These are phyloP conservation scores for Congeria kusceri DNA, from an alignment of 2,888 invertebrate genomes.

Conservation along the genomic window DNA sequence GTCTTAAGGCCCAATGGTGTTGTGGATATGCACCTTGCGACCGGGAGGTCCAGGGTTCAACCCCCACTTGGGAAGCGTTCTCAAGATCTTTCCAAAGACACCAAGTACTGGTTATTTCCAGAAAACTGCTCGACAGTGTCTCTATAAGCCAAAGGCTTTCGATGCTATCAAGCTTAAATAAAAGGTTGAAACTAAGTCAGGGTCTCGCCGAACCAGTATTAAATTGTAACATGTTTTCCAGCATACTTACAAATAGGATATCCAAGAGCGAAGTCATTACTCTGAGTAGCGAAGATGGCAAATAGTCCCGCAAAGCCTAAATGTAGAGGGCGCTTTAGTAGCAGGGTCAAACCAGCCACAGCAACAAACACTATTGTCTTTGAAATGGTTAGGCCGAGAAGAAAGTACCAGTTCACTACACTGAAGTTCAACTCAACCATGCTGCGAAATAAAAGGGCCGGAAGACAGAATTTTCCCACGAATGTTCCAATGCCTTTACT, in stretches of 20 bases:
- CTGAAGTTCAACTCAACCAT: slow-evolving; percentile 91
- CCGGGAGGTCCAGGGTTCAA: no score
- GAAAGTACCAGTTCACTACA: slow-evolving; percentile 93
- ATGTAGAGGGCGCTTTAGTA: slow-evolving; percentile 91
- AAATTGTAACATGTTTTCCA: no score
- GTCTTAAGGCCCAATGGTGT: no score
- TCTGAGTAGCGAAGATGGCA: slow-evolving; percentile 98
- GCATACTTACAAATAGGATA: slow-evolving; percentile 94
- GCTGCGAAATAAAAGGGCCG: slow-evolving; percentile 95
- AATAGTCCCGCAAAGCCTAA: slow-evolving; percentile 95
- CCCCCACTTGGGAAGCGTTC: no score
- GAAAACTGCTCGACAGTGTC: no score
- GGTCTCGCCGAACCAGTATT: no score
- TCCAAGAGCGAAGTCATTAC: slow-evolving; percentile 98
- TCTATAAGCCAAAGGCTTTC: no score
- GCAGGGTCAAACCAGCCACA: slow-evolving; percentile 89
- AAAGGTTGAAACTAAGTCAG: no score
- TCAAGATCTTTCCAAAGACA: no score
- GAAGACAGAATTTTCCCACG: slow-evolving; percentile 96
- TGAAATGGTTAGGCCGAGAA: slow-evolving; percentile 93
- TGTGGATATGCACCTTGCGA: no score
- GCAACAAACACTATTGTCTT: slow-evolving; percentile 92
- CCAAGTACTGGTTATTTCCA: no score
- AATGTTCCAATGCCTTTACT: slow-evolving; percentile 93
- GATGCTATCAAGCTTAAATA: no score